Base-by-base conservation (phyloP, 2,113 vertebrate species). In the Macroglossus sobrinus region DNA sequence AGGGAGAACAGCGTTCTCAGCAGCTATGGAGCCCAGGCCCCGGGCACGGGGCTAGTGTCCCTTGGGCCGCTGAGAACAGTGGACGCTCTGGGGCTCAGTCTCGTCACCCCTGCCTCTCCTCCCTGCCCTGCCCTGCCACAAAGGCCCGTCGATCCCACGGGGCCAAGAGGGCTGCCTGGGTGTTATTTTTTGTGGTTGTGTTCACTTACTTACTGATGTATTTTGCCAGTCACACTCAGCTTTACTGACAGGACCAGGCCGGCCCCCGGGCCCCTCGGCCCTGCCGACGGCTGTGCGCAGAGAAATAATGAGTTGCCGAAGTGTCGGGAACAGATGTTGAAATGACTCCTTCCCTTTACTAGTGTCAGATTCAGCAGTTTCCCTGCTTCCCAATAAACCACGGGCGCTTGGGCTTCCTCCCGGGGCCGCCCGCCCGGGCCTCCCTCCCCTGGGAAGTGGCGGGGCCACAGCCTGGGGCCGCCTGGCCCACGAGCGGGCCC, bases 261-360 rank as follows among this genome's bases (percentile, higher is more conserved):
- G 94, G 95, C 96, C 97, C 92, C 79, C 30, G 71, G 95, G 93
- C 89, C 79, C 76, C 87, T 72, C 89, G 85, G 93, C 45, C 69
- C 86, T 55, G 38, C 76, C 28, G 1, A 80, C 84, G 1, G 6
- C 94, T 68, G 91, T 16, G 33, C 72, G 75, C 68, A 12, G 95
- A 89, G 92, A 98, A 98, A 97, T 98, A 98, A 98, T 98, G 97
- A 98, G 95, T 93, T 96, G 96, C 94, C 63, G 95, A 90, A 85
- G 92, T 97, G 96, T 97, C 55, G 59, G 96, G 92, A 98, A 89
- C 94, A 97, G 97, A 97, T 97, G 97, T 97, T 4, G 81, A 96
- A 61, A 84, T 96, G 98, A 98, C 97, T 97, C 97, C 96, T 96
- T 89, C 91, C 68, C 47, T 96, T 93, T 80, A 33, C 92, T 75